Conservation (phyloP, 2,888 invertebrate genomes). For the Sturmia bella region DNA sequence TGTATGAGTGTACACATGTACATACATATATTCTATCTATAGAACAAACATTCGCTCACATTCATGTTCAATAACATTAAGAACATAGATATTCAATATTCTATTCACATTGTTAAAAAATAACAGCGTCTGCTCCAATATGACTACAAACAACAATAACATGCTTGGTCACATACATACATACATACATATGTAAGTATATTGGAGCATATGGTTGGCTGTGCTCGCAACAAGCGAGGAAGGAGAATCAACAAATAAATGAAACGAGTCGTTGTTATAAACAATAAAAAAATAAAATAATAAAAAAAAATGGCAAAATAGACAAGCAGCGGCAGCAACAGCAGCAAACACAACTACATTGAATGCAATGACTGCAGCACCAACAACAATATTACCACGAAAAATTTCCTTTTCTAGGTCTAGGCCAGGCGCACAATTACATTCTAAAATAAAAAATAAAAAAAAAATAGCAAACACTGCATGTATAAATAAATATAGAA, state of each 20-base stretch:
- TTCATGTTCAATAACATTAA: conserved; percentile 21
- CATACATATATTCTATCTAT: no score
- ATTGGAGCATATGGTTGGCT: background rate
- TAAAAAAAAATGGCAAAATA: conserved; percentile 69
- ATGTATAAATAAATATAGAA: conserved; percentile 53
- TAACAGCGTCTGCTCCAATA: conserved; percentile 38
- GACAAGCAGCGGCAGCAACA: conserved; percentile 62
- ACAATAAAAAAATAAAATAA: no score
- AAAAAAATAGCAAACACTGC: conserved; percentile 37
- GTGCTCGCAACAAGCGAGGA: conserved; percentile 77
- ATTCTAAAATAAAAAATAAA: conserved; percentile 74
- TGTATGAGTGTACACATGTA: no score
- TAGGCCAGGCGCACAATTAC: conserved; percentile 81
- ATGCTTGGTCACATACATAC: no score
- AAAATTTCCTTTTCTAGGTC: conserved; percentile 82
- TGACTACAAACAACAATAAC: background rate
- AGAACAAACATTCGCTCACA: conserved; percentile 9
- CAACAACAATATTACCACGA: conserved; percentile 78
- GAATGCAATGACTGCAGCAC: conserved; percentile 59
- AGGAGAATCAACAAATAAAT: conserved; percentile 78
- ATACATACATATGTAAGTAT: background rate
- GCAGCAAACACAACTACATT: conserved; percentile 59
- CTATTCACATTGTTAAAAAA: conserved; percentile 35
- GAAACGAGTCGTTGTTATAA: conserved; percentile 70
- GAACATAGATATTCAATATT: conserved; percentile 44